Evolutionary conservation across 23 tunicate genomes (phyloP), one percentile per base, ranked within the genome.

Genomic region (Phallusia fumigata): DNA sequence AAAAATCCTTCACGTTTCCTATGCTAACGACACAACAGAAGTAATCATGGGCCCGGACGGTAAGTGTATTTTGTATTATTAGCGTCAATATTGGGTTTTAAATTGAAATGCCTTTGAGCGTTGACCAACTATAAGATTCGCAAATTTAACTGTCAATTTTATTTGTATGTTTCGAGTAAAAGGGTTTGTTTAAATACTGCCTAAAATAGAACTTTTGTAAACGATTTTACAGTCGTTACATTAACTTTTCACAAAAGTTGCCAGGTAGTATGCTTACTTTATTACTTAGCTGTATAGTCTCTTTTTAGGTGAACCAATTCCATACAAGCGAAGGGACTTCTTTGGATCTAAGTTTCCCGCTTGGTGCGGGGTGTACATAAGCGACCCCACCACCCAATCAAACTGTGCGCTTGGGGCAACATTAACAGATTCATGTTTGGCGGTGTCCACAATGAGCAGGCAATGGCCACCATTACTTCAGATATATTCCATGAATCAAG

Each of bases 341-440:
- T 58, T 21, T 58, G 69, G 69, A 5, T 8, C 69, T 1, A 22
- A 22, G 69, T 58, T 58, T 58, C 69, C 69, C 13, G 69, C 69
- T 22, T 58, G 69, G 69, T 58, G 69, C 69, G 69, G 69, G 69
- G 69, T 58, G 3, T 58, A 58, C 69, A 24, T 58, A 24, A 58
- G 3, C 5, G 69, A 58, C 69, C 28, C 69, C 28, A 22, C 28
- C 16, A 22, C 26, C 26, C 69, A 58, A 58, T 24, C 69, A 21
- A 24, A 16, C 28, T 58, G 69, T 13, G 28, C 69, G 2, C 28
- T 5, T 11, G 69, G 16, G 8, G 3, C 69, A 58, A 58, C 13
- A 6, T 58, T 58, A 16, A 58, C 69, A 58, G 69, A 58, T 58
- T 58, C 69, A 21, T 58, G 69, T 58, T 22, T 5, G 16, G 3